phyloP scores from a whole-genome alignment of 2,888 invertebrate species.

The Plebejus argus region DNA sequence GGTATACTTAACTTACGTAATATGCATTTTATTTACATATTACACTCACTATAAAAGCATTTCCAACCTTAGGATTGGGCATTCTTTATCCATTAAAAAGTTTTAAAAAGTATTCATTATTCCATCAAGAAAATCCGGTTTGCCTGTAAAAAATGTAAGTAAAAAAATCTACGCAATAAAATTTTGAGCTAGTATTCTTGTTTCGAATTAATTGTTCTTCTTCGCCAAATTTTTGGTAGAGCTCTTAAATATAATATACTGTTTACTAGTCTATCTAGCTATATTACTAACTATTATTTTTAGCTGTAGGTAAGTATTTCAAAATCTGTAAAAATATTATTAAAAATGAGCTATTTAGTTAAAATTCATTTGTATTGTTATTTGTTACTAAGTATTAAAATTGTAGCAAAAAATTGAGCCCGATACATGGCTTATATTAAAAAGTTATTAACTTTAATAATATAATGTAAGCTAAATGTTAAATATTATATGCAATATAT shows the following conservation, averaged over 20 bases:
- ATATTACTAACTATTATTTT: background rate
- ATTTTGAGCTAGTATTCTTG: background rate
- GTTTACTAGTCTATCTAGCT: slow-evolving; percentile 1
- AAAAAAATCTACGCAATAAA: background rate
- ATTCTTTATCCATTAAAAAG: background rate
- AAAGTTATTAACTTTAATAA: background rate
- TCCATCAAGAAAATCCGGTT: background rate
- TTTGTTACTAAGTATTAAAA: too few species aligned
- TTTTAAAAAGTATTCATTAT: background rate
- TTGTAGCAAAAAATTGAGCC: slow-evolving; percentile 31
- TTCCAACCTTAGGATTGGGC: background rate
- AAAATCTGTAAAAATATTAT: slow-evolving; percentile 17
- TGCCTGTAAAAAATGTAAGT: background rate
- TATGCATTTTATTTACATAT: background rate
- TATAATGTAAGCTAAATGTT: slow-evolving; percentile 23
- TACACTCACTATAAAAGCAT: background rate
- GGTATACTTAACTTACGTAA: background rate
- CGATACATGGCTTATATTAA: slow-evolving; percentile 3
- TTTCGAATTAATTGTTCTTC: too few species aligned
- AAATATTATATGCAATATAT: slow-evolving; percentile 26
- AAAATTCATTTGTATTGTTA: background rate
- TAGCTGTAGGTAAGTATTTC: background rate
- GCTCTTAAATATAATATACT: background rate
- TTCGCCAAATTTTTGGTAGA: background rate
- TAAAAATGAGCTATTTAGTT: background rate